phyloP scores from a whole-genome alignment of 2,797 vertebrate genomes.

The Coccyzus lansbergi region DNA sequence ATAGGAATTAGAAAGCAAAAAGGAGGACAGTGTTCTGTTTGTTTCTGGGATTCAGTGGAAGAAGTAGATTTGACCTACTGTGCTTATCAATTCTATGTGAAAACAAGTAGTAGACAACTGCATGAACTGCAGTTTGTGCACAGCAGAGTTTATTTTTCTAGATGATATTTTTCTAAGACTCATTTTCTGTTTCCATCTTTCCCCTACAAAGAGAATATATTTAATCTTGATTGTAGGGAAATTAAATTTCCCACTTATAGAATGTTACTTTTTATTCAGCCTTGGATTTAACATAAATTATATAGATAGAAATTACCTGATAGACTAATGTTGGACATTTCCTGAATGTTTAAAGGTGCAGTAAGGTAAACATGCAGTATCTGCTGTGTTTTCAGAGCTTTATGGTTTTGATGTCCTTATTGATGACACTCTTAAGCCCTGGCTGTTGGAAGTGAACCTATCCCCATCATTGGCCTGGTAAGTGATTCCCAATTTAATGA shows the following conservation, averaged over 20 bases:
- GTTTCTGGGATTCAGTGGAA: background rate
- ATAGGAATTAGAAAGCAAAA: background rate
- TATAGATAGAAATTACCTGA: background rate
- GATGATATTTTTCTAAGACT: background rate
- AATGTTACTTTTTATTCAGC: background rate
- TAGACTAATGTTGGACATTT: background rate
- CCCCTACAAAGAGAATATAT: background rate
- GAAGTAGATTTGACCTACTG: background rate
- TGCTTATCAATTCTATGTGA: background rate
- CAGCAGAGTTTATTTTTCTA: background rate
- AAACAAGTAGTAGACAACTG: background rate
- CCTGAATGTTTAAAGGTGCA: background rate
- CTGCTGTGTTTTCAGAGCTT: conserved; percentile 83
- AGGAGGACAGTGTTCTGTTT: background rate
- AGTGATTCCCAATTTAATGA: conserved; percentile 65
- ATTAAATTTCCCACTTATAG: background rate
- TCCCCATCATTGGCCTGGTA: conserved; percentile 97
- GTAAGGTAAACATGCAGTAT: background rate
- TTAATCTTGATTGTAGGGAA: background rate
- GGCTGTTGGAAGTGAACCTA: conserved; percentile 97
- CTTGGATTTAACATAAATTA: background rate
- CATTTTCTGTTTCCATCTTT: background rate
- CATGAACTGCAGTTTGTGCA: background rate
- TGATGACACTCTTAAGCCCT: conserved; percentile 95
- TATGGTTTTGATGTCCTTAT: conserved; percentile 98